phyloP scores from a whole-genome alignment of 1,140 invertebrate genomes.

The Philotrypesis tridentata region DNA sequence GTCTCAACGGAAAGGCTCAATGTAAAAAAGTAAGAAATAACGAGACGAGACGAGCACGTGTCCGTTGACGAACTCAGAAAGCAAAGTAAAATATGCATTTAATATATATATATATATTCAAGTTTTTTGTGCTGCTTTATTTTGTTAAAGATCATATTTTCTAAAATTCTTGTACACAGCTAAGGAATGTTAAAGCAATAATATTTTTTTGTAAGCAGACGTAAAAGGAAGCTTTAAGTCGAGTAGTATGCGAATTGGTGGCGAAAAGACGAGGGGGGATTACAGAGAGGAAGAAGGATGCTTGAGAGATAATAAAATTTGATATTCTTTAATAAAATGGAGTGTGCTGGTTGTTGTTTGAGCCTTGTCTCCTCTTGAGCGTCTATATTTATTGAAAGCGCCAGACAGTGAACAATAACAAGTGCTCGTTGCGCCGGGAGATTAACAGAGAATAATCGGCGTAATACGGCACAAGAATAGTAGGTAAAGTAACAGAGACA shows the following conservation, averaged over 20 bases:
- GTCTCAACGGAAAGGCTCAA: not conserved
- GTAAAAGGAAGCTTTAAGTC: no score
- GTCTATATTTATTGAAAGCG: conserved; percentile 34
- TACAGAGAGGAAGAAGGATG: no score
- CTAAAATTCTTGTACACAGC: not conserved
- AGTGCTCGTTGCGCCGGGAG: not conserved
- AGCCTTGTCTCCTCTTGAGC: not conserved
- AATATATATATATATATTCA: no score
- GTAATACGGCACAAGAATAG: conserved; percentile 16
- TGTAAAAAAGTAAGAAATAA: not conserved
- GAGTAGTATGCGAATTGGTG: no score
- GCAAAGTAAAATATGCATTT: no score
- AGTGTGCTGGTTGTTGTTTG: not conserved
- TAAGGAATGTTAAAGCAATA: no score
- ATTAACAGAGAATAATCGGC: conserved; percentile 4
- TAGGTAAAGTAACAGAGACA: not conserved
- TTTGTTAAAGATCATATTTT: not conserved
- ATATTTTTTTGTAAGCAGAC: no score
- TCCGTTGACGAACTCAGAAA: not conserved
- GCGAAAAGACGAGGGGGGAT: not conserved
- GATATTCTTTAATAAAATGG: conserved; percentile 10
- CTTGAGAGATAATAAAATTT: not conserved
- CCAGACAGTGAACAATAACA: conserved; percentile 2
- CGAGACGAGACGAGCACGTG: no score
- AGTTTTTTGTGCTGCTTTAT: not conserved